Evolutionary conservation across 2,888 invertebrate species (phyloP).

Genomic region (Sussaba pulchella): DNA sequence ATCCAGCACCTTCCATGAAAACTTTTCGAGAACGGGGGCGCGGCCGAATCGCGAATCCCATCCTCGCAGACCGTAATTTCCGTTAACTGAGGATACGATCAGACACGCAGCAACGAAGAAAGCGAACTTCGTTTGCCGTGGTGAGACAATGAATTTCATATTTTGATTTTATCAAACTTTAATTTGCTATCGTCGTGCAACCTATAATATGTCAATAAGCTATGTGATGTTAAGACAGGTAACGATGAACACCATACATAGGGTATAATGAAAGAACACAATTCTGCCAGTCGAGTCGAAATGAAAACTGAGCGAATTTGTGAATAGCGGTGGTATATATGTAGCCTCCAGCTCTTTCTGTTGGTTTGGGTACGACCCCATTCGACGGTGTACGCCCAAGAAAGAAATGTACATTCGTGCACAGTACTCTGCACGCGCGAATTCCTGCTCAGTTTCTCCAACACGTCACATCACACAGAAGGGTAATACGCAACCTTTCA

Average conservation of each 20-base stretch:
- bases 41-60: slow-evolving; percentile 79
- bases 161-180: slow-evolving; percentile 13
- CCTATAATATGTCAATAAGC: neutral
- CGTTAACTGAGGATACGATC: slow-evolving; percentile 36
- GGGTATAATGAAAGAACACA: neutral
- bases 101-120: slow-evolving; percentile 22
- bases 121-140: slow-evolving; percentile 57
- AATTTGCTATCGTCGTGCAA: neutral
- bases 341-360: slow-evolving; percentile 51
- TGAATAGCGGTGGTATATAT: slow-evolving; percentile 75
- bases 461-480: slow-evolving; percentile 34
- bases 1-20: slow-evolving; percentile 91
- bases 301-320: slow-evolving; percentile 75
- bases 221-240: neutral
- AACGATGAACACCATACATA: neutral
- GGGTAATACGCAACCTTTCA: slow-evolving; percentile 65
- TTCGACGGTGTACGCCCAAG: slow-evolving; percentile 57
- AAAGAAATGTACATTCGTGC: slow-evolving; percentile 69
- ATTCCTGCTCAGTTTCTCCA: slow-evolving; percentile 6
- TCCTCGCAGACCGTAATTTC: slow-evolving; percentile 56
- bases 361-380: slow-evolving; percentile 65
- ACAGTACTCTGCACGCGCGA: slow-evolving; percentile 20
- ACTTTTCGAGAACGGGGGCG: slow-evolving; percentile 88
- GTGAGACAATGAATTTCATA: slow-evolving; percentile 12
- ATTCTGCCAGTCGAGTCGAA: slow-evolving; percentile 51